A percentile compares a stretch with the other conserved stretches of the same genome.
Evolutionary conservation across 2,888 invertebrate species (phyloP).

Genomic region (Apocheima hispidaria): DNA sequence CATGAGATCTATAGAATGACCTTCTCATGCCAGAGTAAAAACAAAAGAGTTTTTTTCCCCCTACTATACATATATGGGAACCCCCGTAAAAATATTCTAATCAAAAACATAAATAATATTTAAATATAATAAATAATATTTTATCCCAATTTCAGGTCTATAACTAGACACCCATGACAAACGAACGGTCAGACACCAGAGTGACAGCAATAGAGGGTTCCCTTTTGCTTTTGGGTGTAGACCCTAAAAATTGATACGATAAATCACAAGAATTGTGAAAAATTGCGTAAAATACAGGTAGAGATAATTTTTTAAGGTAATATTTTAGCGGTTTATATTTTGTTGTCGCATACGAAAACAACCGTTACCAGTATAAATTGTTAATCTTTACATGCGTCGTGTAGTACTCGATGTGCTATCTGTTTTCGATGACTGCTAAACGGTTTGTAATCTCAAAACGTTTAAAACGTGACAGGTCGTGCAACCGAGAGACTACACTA

Average conservation of each 20-base stretch:
- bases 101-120: no score
- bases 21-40: no score
- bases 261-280: conserved; percentile 41
- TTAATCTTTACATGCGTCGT: conserved; percentile 38
- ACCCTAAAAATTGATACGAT: conserved; percentile 27
- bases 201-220: no score
- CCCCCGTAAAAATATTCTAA: no score
- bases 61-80: no score
- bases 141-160: no score
- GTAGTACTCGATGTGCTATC: conserved; percentile 40
- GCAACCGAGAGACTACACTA: conserved; percentile 39
- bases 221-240: no score
- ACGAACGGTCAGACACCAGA: no score
- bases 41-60: no score
- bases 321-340: conserved; percentile 27
- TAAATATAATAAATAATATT: no score
- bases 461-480: conserved; percentile 48
- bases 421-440: conserved; percentile 46
- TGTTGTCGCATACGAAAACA: conserved; percentile 41
- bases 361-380: conserved; percentile 44
- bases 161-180: no score
- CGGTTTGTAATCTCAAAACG: conserved; percentile 53
- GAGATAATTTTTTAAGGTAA: conserved; percentile 25
- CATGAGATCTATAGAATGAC: no score
- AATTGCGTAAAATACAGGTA: conserved; percentile 36